A percentile compares a stretch with the other conserved stretches of the same genome.
phyloP scores from a whole-genome alignment of 1,140 invertebrate genomes.

The Parasteatoda tepidariorum region DNA sequence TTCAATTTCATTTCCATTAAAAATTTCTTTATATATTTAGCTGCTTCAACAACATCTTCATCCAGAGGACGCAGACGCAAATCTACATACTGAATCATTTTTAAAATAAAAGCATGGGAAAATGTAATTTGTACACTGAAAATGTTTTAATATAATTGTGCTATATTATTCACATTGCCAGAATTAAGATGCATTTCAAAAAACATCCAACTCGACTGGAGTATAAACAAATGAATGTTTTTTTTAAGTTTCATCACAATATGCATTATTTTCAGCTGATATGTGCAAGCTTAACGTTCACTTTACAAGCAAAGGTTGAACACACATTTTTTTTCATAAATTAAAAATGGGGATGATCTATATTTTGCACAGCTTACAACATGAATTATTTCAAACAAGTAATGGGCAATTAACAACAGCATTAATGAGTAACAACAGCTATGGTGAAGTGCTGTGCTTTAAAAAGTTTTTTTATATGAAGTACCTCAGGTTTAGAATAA shows the following conservation, averaged over 20 bases:
- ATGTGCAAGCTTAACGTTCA: constrained; percentile 51
- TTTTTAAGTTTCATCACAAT: constrained; percentile 33
- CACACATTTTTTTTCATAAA: constrained; percentile 5
- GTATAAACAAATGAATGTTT: constrained; percentile 25
- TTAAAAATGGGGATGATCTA: constrained; percentile 18
- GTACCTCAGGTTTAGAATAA: constrained; percentile 17
- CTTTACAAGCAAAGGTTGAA: constrained; percentile 42
- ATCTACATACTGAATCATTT: constrained; percentile 21
- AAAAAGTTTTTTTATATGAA: constrained; percentile 21
- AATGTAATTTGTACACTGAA: constrained; percentile 49
- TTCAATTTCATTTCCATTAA: neutral
- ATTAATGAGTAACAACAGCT: constrained; percentile 2
- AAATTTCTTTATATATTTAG: neutral
- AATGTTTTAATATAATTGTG: constrained; percentile 17
- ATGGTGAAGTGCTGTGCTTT: constrained; percentile 36
- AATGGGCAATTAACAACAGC: constrained; percentile 23
- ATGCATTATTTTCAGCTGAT: constrained; percentile 44
- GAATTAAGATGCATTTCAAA: constrained; percentile 8
- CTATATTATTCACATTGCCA: constrained; percentile 10
- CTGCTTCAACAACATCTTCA: neutral
- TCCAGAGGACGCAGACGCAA: neutral
- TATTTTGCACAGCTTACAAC: neutral
- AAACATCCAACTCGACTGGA: neutral
- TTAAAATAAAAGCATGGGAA: constrained; percentile 37
- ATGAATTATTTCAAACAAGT: neutral